Conservation (phyloP, 2,113 vertebrate species). For the Microcebus griseorufus region DNA sequence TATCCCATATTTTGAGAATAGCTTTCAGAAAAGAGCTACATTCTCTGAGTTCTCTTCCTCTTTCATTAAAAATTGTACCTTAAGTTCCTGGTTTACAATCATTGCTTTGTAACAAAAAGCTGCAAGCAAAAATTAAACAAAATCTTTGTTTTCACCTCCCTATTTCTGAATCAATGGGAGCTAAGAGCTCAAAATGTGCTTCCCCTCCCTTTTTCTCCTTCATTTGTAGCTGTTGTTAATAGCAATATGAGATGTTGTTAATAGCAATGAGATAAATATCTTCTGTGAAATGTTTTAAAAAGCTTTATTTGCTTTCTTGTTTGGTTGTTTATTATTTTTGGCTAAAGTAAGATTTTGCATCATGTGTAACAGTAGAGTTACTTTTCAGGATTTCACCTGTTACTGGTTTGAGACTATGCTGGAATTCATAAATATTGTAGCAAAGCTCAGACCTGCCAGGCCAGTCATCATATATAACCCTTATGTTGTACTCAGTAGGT, state of each 20-base stretch:
- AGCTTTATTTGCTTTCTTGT: not conserved
- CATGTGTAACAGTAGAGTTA: constrained; percentile 4
- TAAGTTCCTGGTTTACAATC: not conserved
- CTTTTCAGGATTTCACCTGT: constrained; percentile 34
- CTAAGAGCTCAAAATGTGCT: not conserved
- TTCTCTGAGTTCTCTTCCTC: not conserved
- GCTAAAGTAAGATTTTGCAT: constrained; percentile 8
- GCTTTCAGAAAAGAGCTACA: not conserved
- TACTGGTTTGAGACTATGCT: constrained; percentile 49
- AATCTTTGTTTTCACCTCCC: not conserved
- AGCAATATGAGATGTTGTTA: not conserved
- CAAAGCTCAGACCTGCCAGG: constrained; percentile 13
- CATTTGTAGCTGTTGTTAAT: not conserved
- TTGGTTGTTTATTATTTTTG: constrained; percentile 31
- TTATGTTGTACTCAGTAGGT: constrained; percentile 33
- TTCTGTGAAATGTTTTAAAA: not conserved
- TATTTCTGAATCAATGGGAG: not conserved
- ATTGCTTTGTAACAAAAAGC: constrained; percentile 1
- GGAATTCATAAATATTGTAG: constrained; percentile 54
- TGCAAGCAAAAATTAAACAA: not conserved
- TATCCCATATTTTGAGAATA: not conserved
- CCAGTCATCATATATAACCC: constrained; percentile 18
- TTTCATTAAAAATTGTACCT: not conserved
- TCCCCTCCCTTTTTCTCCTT: not conserved
- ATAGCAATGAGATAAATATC: not conserved